phyloP scores from a whole-genome alignment of 2,113 vertebrate species.

The Leucopternis melanops region DNA sequence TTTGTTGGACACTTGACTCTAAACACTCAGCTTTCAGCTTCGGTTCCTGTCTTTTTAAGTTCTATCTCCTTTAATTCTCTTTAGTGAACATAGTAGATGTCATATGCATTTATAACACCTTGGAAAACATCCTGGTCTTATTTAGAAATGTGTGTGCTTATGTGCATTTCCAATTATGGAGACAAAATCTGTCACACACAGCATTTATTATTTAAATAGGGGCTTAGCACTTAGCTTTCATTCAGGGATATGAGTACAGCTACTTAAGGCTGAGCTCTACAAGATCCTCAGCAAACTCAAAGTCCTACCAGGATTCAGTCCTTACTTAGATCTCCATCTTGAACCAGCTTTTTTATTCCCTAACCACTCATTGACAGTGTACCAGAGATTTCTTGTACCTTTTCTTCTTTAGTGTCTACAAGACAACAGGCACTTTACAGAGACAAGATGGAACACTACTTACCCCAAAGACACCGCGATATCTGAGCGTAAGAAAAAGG shows the following conservation, averaged over 20 bases:
- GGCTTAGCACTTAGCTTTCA: not conserved
- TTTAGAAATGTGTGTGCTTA: not conserved
- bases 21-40: not conserved
- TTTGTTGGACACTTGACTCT: not conserved
- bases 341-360: not conserved
- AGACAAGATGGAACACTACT: not conserved
- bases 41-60: not conserved
- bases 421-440: not conserved
- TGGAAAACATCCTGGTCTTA: not conserved
- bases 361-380: rapidly evolving
- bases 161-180: not conserved
- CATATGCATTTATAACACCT: not conserved
- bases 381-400: not conserved
- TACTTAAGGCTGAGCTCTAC: not conserved
- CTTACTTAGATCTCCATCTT: not conserved
- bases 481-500: not conserved
- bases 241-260: not conserved
- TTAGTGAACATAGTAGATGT: not conserved
- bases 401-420: not conserved
- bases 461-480: not conserved
- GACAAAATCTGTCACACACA: not conserved
- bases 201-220: not conserved
- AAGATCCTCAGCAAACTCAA: not conserved
- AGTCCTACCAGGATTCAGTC: not conserved
- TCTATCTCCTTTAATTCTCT: not conserved